Base-by-base conservation (phyloP, 1,140 invertebrate genomes). In the Drosophila ananassae region DNA sequence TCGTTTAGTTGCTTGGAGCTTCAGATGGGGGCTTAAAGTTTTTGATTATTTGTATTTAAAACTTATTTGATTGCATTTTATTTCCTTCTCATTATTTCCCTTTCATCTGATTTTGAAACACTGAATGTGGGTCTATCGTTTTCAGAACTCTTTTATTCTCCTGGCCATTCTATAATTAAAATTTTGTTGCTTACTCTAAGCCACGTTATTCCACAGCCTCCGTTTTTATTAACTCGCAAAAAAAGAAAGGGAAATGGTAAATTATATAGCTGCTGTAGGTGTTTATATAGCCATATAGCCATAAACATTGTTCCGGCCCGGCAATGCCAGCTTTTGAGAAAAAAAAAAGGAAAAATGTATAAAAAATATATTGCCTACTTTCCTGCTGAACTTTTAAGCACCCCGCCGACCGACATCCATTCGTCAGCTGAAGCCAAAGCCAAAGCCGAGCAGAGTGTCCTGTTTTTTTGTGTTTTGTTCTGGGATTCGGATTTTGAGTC, bases 261-360 rank as follows among this genome's bases (percentile, higher is more conserved):
- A 73, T 72, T 73, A 75, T 78, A 82, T 75, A 58, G 62, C 48
- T 59, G 50, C 63, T 53, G 24, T 54, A 81, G 81, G 78, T 87
- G 82, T 87, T 84, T 84, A 84, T 81, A 81, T 77, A 62, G 73
- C 47, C 77, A 80, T 85, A 85, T 64, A 57, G 58, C 47, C 71
- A 74, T 74, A 74, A 84, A 84, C 66, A 50, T 47, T 39, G 56
- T 76, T 50, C 66, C 46, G 53, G 59, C 17, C 53, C 25, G 39
- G 60, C 52, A 48, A 51, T 55, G 61, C 59, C 32, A 54, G 67
- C 51, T 60, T 62, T 72, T 72, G 50, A 61, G 50, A 1, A 64
- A 39, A 1, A 64, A 39, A 34, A 75, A 48, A 58, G 32, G 34
- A 37, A 37, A 37, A 37, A 37, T 12, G 12, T 54, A 73, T 64